Percentiles rank a stretch among this genome's conserved stretches.
Conservation (phyloP, 2,113 vertebrate species). For the Diadophis punctatus region DNA sequence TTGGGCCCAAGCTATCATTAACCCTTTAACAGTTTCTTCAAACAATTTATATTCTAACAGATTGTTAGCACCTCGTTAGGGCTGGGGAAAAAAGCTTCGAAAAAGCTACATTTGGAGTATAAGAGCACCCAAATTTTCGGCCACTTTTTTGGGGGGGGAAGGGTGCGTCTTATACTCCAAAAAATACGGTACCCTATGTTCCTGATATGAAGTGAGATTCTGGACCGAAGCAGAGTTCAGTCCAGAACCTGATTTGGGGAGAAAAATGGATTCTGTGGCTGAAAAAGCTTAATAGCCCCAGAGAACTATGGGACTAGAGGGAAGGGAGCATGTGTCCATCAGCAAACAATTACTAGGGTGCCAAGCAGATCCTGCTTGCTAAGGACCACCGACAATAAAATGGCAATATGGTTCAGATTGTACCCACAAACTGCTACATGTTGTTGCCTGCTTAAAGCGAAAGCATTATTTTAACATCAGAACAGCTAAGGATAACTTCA, state of each 20-base stretch:
- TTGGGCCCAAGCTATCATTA: too few relatives aligned
- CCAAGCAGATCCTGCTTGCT: background rate
- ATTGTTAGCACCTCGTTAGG: too few relatives aligned
- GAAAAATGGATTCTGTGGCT: background rate
- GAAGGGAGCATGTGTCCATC: background rate
- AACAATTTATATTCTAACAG: too few relatives aligned
- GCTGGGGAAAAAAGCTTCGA: too few relatives aligned
- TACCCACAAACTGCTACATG: background rate
- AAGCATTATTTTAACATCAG: background rate
- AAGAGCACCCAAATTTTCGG: too few relatives aligned
- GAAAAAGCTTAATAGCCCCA: background rate
- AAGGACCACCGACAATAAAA: background rate
- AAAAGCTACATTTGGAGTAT: too few relatives aligned
- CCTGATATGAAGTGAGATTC: background rate
- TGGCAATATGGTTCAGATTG: background rate
- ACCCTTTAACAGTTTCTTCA: too few relatives aligned
- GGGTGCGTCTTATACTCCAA: too few relatives aligned
- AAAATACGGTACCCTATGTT: too few relatives aligned
- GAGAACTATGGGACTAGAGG: background rate
- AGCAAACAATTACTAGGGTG: background rate
- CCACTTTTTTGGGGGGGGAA: too few relatives aligned
- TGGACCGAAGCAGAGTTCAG: background rate
- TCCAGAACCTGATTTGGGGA: background rate
- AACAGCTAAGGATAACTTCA: background rate
- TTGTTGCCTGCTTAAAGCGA: background rate